Evolutionary conservation across 2,113 vertebrate genomes (phyloP), one percentile per base, ranked within the genome.

Genomic region (Chinchilla lanigera): DNA sequence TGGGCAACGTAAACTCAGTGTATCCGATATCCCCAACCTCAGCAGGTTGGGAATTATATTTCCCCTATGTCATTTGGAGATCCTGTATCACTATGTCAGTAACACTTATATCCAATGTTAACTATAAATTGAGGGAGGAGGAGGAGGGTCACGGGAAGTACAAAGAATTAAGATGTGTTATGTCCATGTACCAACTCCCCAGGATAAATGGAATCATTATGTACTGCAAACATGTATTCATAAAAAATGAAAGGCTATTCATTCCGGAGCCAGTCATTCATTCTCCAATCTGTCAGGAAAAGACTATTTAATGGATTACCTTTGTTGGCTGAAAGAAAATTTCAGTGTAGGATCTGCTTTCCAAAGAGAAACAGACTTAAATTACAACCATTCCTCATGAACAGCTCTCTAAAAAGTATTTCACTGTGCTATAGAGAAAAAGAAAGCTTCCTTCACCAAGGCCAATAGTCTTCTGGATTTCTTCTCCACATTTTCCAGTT

Each of bases 281-380:
- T 13, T 30, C 69, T 80, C 30, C 60, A 61, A 69, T 77, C 20
- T 61, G 67, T 8, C 71, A 75, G 58, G 78, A n/a, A 58, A 86
- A 63, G 38, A 47, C 11, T n/a, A 69, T 44, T 84, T 65, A 54
- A 44, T 13, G 33, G 52, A 11, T 67, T 65, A 73, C 73, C 58
- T 89, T 90, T 93, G 47, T 87, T 93, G 89, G 2, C 44, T 38
- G 16, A 92, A 81, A 94, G 85, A 84, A 92, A 58, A 78, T 65
- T 78, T 65, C 84, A 92, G 63, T 80, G 77, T n/a, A 35, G 0
- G 12, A 84, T 65, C 38, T 71, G 56, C 60, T 67, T 90, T 61
- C 30, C 47, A 94, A 81, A 44, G n/a, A 89, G 69, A 96, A 28
- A 71, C 7, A 67, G 41, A 80, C 22, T n/a, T 69, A 63, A 65